These are phyloP conservation scores for Dendrocincla tyrannina DNA, from an alignment of 2,797 vertebrate genomes.

Conservation along the genomic window DNA sequence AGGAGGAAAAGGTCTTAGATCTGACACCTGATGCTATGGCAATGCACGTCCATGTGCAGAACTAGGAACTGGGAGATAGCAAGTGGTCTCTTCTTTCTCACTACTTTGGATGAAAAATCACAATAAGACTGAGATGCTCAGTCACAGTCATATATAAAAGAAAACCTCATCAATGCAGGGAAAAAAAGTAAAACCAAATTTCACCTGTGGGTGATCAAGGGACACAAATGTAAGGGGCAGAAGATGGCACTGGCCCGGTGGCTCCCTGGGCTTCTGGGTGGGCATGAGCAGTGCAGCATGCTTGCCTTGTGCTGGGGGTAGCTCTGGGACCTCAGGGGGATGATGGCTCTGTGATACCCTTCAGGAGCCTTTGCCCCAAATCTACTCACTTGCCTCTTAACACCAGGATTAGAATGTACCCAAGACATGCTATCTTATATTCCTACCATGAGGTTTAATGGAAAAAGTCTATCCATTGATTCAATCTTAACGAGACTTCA, in stretches of 20 bases:
- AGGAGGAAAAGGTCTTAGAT: not conserved
- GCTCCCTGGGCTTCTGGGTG: not conserved
- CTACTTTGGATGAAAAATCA: not conserved
- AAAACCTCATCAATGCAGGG: not conserved
- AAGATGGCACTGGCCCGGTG: not conserved
- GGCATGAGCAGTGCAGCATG: not conserved
- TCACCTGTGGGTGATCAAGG: not conserved
- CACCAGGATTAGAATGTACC: not conserved
- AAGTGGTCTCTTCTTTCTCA: not conserved
- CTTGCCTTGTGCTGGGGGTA: not conserved
- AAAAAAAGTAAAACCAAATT: not conserved
- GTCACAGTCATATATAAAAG: too few relatives aligned
- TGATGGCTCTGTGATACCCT: accelerated
- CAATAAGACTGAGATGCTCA: not conserved
- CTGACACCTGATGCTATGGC: not conserved
- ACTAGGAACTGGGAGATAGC: not conserved
- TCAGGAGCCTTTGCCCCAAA: not conserved
- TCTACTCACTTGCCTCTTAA: not conserved
- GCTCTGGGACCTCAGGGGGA: not conserved
- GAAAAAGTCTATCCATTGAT: not conserved
- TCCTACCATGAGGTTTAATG: not conserved
- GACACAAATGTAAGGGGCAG: accelerated
- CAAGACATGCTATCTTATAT: not conserved
- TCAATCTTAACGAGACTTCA: not conserved
- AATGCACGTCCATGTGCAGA: not conserved